Evolutionary conservation across 2,797 vertebrate species (phyloP).

Genomic region (Lacerta agilis): DNA sequence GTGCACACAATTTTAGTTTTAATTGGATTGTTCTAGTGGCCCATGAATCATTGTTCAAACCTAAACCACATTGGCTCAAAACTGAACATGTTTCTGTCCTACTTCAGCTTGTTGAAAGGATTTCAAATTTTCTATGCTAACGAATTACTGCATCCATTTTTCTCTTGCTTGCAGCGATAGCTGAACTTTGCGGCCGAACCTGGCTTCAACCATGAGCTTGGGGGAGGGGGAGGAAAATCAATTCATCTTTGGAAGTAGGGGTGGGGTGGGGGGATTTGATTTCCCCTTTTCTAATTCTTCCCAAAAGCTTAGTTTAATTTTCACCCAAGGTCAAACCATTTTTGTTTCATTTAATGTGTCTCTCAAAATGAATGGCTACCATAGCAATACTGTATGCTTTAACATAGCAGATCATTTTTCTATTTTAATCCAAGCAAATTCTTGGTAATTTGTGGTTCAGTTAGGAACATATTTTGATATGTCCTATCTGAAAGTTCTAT

Average conservation of each 20-base stretch:
- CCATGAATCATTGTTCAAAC: slow-evolving; percentile 43
- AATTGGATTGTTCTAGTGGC: slow-evolving; percentile 15
- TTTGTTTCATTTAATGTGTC: slow-evolving; percentile 68
- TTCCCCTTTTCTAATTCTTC: slow-evolving; percentile 57
- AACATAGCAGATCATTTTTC: slow-evolving; percentile 60
- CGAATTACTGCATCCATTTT: slow-evolving; percentile 64
- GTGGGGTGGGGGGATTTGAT: background rate
- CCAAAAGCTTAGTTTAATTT: slow-evolving; percentile 61
- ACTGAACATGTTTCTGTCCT: slow-evolving; percentile 23
- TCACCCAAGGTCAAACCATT: slow-evolving; percentile 69
- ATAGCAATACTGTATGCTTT: slow-evolving; percentile 56
- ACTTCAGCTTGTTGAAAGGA: slow-evolving; percentile 30
- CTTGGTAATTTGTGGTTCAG: slow-evolving; percentile 40
- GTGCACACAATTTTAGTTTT: slow-evolving; percentile 30
- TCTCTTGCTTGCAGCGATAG: slow-evolving; percentile 50
- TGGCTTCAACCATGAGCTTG: slow-evolving; percentile 48
- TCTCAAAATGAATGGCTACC: slow-evolving; percentile 59
- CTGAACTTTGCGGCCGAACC: slow-evolving; percentile 51
- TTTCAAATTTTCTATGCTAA: slow-evolving; percentile 60
- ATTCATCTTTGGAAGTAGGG: slow-evolving; percentile 42
- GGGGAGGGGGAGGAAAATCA: slow-evolving; percentile 19
- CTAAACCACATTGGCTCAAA: slow-evolving; percentile 23
- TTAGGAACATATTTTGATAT: slow-evolving; percentile 44
- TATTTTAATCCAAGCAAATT: slow-evolving; percentile 61
- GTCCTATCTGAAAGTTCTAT: background rate